phyloP scores from a whole-genome alignment of 2,113 vertebrate genomes.

The Lycaon pictus region DNA sequence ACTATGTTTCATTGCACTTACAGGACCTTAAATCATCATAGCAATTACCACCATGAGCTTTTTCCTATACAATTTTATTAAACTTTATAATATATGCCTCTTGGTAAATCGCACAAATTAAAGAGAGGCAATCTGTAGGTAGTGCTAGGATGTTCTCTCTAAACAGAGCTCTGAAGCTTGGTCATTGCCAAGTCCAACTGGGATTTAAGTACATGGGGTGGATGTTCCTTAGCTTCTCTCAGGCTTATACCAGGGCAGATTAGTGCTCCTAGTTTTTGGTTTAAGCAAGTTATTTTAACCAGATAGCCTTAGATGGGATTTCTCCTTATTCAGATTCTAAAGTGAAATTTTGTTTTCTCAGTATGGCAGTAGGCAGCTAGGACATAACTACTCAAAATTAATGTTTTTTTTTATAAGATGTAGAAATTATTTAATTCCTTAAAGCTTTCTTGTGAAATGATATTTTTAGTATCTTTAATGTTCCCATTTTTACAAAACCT shows the following conservation, averaged over 20 bases:
- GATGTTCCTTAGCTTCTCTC: not conserved
- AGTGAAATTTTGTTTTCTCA: not conserved
- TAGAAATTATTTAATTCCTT: constrained; percentile 2
- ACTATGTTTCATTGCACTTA: constrained; percentile 80
- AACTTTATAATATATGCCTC: constrained; percentile 86
- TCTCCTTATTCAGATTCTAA: not conserved
- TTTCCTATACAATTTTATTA: constrained; percentile 87
- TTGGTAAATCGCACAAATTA: constrained; percentile 86
- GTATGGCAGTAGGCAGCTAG: not conserved
- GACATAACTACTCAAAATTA: constrained; percentile 24
- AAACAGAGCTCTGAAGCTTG: constrained; percentile 66
- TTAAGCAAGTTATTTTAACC: constrained; percentile 45
- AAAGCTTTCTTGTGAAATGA: not conserved
- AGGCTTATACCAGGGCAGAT: constrained; percentile 24
- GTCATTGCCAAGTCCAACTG: not conserved
- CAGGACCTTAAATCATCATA: constrained; percentile 86
- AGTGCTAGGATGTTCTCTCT: constrained; percentile 73
- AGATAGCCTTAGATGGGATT: constrained; percentile 10
- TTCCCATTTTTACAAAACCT: constrained; percentile 3
- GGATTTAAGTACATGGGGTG: constrained; percentile 38
- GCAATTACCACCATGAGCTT: constrained; percentile 86
- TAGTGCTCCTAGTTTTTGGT: not conserved
- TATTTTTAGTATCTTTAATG: not conserved
- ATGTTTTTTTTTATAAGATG: not conserved
- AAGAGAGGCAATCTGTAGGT: constrained; percentile 82